Conservation (phyloP, 2,797 vertebrate genomes). For the Hydrolagus colliei region DNA sequence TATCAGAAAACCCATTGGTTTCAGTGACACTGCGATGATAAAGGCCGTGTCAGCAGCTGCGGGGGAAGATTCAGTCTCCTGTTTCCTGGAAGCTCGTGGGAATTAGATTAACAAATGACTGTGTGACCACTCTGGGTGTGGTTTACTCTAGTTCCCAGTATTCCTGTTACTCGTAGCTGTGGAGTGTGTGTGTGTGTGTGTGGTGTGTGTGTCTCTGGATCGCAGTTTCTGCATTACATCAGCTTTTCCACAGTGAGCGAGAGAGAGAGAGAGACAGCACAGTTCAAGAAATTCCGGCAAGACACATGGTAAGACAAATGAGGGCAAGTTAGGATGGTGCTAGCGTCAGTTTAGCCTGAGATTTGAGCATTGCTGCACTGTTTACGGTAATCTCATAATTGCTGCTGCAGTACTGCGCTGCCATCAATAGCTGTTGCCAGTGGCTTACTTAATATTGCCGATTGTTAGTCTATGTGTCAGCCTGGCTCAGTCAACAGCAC, state of each 20-base stretch:
- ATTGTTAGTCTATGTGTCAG: too few relatives aligned
- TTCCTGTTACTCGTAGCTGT: too few relatives aligned
- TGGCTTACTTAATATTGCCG: too few relatives aligned
- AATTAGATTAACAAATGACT: slow-evolving; percentile 10
- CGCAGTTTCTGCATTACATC: background rate
- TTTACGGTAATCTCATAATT: background rate
- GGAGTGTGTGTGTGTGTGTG: background rate
- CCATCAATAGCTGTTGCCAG: background rate
- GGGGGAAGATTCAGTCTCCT: background rate
- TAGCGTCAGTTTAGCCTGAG: background rate
- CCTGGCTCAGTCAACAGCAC: too few relatives aligned
- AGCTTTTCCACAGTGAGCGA: background rate
- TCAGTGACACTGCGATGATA: background rate
- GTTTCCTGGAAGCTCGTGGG: background rate
- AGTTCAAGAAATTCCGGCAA: background rate
- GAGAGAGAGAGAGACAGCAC: background rate
- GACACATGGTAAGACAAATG: background rate
- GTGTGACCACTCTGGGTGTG: slow-evolving; percentile 20
- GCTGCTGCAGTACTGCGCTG: background rate
- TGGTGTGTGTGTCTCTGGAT: background rate
- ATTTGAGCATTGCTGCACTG: too few relatives aligned
- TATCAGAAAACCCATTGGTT: background rate
- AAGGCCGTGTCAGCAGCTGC: background rate
- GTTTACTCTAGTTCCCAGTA: background rate
- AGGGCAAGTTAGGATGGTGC: background rate